phyloP scores from a whole-genome alignment of 2,797 vertebrate species.

The Naso thynnoides region DNA sequence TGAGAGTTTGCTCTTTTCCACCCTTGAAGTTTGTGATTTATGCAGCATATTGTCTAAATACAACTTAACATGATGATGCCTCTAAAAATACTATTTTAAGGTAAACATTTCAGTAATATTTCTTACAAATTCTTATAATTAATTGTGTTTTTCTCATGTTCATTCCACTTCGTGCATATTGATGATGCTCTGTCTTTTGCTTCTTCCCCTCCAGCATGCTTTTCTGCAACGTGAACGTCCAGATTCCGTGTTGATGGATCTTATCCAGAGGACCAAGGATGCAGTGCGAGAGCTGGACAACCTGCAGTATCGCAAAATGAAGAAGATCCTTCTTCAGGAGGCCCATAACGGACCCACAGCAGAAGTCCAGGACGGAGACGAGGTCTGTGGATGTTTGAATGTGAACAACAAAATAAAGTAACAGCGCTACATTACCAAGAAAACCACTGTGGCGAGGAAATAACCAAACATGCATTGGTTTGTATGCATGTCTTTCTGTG shows the following conservation, averaged over 20 bases:
- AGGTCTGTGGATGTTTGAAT: conserved; percentile 82
- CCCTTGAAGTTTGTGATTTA: not conserved
- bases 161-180: not conserved
- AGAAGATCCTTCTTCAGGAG: conserved; percentile 96
- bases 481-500: conserved; percentile 59
- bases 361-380: conserved; percentile 94
- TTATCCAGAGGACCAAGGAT: conserved; percentile 98
- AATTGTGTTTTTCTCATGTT: not conserved
- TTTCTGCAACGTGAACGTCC: conserved; percentile 96
- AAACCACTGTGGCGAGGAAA: conserved; percentile 2
- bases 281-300: conserved; percentile 95
- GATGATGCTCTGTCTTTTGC: not conserved
- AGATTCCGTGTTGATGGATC: conserved; percentile 96
- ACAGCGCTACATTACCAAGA: not conserved
- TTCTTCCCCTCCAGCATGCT: conserved; percentile 87
- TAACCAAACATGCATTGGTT: conserved; percentile 52
- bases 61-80: too few species aligned
- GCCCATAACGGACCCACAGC: conserved; percentile 94
- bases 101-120: not conserved
- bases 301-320: conserved; percentile 96
- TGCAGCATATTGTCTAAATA: not conserved
- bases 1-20: too few species aligned
- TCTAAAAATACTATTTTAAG: too few species aligned
- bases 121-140: too few species aligned
- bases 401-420: not conserved